phyloP scores from a whole-genome alignment of 2,113 vertebrate genomes.

The Grantiella picta region DNA sequence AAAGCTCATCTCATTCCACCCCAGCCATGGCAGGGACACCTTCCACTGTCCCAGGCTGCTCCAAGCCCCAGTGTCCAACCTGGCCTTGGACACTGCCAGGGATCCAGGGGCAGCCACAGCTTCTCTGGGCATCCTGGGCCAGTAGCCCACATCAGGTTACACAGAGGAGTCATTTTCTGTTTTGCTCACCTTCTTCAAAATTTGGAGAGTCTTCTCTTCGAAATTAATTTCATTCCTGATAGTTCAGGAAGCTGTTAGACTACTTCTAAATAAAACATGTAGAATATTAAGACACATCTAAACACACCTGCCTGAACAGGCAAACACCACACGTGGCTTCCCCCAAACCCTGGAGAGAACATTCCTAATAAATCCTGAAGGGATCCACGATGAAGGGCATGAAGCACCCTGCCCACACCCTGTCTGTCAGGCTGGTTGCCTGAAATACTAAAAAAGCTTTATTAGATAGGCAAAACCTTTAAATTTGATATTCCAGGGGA shows the following conservation, averaged over 20 bases:
- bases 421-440: neutral
- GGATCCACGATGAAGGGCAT: neutral
- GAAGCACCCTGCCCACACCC: neutral
- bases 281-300: neutral
- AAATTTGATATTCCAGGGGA: neutral
- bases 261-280: neutral
- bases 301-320: neutral
- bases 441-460: neutral
- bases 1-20: accelerated
- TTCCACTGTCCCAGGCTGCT: neutral
- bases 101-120: neutral
- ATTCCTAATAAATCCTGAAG: neutral
- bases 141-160: neutral
- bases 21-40: neutral
- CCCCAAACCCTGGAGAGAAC: neutral
- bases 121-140: neutral
- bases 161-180: neutral
- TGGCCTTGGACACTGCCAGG: neutral
- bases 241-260: neutral
- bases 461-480: neutral
- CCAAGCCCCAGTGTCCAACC: neutral
- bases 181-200: neutral
- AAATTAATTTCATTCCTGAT: neutral
- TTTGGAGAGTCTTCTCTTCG: neutral
- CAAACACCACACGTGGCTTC: neutral